These are phyloP conservation scores for Sitta europaea DNA, from an alignment of 2,113 vertebrate species.

Conservation along the genomic window DNA sequence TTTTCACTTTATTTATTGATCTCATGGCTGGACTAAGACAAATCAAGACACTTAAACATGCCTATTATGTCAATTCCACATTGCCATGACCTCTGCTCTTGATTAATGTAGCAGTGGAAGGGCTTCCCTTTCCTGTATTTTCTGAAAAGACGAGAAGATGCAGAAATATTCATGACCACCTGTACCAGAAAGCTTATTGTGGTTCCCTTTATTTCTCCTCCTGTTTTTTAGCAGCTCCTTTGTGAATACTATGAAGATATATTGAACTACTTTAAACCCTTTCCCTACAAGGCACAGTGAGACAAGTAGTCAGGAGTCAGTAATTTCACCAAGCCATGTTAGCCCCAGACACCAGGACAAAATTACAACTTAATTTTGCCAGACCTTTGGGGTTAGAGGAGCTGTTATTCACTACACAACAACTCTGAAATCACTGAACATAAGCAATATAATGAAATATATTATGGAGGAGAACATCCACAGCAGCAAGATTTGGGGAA, in stretches of 20 bases:
- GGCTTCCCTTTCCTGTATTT: neutral
- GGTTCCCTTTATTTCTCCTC: neutral
- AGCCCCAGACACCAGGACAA: neutral
- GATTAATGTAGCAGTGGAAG: neutral
- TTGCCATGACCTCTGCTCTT: neutral
- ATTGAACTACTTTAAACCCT: neutral
- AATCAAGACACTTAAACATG: conserved; percentile 1
- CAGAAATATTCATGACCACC: neutral
- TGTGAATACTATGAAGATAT: neutral
- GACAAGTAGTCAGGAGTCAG: neutral
- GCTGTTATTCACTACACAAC: neutral
- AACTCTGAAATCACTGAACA: neutral
- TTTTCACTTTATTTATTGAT: conserved; percentile 47
- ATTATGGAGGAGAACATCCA: neutral
- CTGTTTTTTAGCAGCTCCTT: neutral
- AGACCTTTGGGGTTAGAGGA: neutral
- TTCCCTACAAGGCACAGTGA: neutral
- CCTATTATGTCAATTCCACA: neutral
- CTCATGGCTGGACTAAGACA: conserved; percentile 1
- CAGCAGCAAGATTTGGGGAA: neutral
- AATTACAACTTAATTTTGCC: neutral
- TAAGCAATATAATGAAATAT: neutral
- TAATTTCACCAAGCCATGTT: neutral
- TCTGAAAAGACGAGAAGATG: neutral
- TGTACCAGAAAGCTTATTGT: neutral